phyloP scores from a whole-genome alignment of 1,140 invertebrate genomes.

The Tribolium castaneum region DNA sequence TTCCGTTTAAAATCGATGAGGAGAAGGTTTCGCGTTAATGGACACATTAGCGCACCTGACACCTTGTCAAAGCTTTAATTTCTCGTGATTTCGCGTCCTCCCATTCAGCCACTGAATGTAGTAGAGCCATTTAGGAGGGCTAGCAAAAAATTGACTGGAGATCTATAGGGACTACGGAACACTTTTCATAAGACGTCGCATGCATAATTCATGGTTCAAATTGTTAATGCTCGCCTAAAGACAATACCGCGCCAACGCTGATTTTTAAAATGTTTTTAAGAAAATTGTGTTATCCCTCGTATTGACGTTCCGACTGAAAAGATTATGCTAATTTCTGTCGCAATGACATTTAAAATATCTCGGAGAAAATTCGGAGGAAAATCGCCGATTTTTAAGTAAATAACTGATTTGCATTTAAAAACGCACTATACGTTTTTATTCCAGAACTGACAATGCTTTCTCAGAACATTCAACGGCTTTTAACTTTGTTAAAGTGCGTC shows the following conservation, averaged over 20 bases:
- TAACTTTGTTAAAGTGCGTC: conserved; percentile 10
- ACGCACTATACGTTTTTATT: conserved; percentile 31
- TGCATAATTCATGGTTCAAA: conserved; percentile 49
- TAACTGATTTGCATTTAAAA: conserved; percentile 44
- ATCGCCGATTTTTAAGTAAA: conserved; percentile 41
- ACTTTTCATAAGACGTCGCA: conserved; percentile 46
- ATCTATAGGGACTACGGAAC: conserved; percentile 45
- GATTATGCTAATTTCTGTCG: conserved; percentile 48
- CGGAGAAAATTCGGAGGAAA: conserved; percentile 21
- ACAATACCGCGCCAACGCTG: conserved; percentile 45
- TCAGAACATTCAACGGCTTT: neutral
- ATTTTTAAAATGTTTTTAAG: conserved; percentile 52
- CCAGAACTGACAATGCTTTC: conserved; percentile 13
- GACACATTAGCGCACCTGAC: conserved; percentile 33
- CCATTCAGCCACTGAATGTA: conserved; percentile 1
- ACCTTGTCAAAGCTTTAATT: conserved; percentile 35
- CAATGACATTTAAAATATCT: conserved; percentile 48
- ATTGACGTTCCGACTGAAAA: conserved; percentile 46
- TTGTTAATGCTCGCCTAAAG: conserved; percentile 50
- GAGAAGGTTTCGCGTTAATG: conserved; percentile 20
- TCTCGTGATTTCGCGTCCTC: neutral
- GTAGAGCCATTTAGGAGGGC: conserved; percentile 19
- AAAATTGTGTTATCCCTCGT: conserved; percentile 48
- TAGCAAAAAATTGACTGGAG: conserved; percentile 45
- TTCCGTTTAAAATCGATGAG: conserved; percentile 16